Conservation (phyloP, 2,113 vertebrate genomes). For the Eublepharis macularius region DNA sequence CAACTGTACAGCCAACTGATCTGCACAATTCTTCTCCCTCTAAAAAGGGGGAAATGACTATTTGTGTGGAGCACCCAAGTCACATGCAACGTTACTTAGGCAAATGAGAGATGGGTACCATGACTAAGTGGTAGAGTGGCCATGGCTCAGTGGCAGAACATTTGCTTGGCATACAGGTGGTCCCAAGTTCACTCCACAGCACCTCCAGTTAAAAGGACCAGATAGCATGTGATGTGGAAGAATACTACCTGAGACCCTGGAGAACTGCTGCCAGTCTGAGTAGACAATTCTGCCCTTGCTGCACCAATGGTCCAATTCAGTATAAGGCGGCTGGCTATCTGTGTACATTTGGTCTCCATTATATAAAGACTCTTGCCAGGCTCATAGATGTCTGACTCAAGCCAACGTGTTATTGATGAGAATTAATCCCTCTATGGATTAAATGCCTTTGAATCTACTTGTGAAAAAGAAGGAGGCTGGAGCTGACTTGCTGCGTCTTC, state of each 20-base stretch:
- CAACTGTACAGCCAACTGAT: background rate
- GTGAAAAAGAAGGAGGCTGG: background rate
- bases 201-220: no score
- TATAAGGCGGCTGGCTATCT: no score
- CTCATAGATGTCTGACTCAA: background rate
- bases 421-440: background rate
- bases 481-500: background rate
- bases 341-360: background rate
- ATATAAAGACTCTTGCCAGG: background rate
- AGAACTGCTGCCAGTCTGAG: no score
- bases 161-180: no score
- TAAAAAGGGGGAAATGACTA: background rate
- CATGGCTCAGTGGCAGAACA: no score
- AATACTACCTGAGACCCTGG: no score
- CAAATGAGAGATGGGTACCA: background rate
- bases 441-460: background rate
- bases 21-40: background rate
- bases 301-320: no score
- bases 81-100: background rate
- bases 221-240: no score
- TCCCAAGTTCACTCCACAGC: no score
- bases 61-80: background rate
- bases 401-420: no score
- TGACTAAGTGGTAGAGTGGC: no score
- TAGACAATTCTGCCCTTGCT: no score